These are phyloP conservation scores for Phacellophora camtschatica DNA, from an alignment of 30 jellyfish, hydroid and myxozoan species.

Conservation along the genomic window DNA sequence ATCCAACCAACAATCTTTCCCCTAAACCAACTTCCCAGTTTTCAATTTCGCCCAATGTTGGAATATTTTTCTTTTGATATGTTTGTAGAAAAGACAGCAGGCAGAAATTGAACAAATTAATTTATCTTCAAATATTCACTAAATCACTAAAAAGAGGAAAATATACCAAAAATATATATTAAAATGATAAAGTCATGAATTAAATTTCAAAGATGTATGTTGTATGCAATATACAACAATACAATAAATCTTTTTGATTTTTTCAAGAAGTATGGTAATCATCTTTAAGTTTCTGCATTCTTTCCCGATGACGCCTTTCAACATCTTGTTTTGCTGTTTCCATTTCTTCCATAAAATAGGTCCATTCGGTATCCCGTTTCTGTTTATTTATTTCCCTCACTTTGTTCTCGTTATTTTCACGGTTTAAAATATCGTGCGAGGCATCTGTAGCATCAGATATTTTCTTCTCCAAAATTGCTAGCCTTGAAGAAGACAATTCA, in stretches of 20 bases:
- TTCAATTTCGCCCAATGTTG: too few species aligned
- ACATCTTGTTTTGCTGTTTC: conserved; percentile 59
- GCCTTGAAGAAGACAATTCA: conserved; percentile 30
- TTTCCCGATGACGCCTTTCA: conserved; percentile 46
- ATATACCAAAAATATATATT: too few species aligned
- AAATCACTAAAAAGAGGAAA: too few species aligned
- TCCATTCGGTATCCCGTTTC: conserved; percentile 63
- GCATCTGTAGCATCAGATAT: conserved; percentile 5
- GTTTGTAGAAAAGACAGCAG: too few species aligned
- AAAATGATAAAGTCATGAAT: too few species aligned
- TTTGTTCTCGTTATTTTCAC: conserved; percentile 23
- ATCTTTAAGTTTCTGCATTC: conserved; percentile 40
- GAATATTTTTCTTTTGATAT: too few species aligned
- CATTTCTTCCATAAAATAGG: conserved; percentile 33
- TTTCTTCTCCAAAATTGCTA: conserved; percentile 13
- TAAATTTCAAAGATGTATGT: too few species aligned
- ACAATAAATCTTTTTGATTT: not conserved
- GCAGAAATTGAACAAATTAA: too few species aligned
- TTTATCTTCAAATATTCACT: too few species aligned
- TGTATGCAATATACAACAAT: not conserved
- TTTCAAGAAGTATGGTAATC: not conserved
- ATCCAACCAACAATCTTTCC: too few species aligned
- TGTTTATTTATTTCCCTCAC: not conserved
- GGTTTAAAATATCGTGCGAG: conserved; percentile 16
- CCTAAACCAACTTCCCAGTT: too few species aligned